Conservation (phyloP, 2,888 invertebrate genomes). For the Drosophila pseudotalamancana region DNA sequence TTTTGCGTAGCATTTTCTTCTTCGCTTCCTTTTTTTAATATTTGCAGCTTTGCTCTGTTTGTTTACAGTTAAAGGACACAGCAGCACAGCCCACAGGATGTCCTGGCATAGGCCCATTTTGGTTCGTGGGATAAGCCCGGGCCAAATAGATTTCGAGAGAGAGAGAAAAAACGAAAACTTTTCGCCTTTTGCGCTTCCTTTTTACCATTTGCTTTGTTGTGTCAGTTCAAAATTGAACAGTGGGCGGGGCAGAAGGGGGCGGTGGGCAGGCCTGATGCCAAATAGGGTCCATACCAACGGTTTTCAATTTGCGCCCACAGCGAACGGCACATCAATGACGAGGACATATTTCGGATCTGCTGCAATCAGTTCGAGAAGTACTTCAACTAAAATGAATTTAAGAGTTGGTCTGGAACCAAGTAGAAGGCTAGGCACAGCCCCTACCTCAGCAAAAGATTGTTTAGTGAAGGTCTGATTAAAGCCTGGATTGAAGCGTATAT, state of each 20-base stretch:
- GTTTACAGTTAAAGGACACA: conserved; percentile 67
- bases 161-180: conserved; percentile 38
- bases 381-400: conserved; percentile 43
- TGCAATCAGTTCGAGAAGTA: conserved; percentile 44
- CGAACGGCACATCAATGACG: conserved; percentile 11
- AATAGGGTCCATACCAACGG: neutral
- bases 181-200: conserved; percentile 46
- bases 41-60: conserved; percentile 67
- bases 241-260: neutral
- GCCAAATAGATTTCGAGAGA: conserved; percentile 50
- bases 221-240: conserved; percentile 16
- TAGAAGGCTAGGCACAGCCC: neutral
- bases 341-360: conserved; percentile 17
- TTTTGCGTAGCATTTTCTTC: conserved; percentile 40
- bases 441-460: neutral
- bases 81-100: conserved; percentile 47
- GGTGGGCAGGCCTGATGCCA: neutral
- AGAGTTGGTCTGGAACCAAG: conserved; percentile 24
- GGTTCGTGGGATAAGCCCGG: conserved; percentile 50
- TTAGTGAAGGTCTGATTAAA: neutral
- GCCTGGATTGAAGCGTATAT: too few species aligned
- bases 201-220: conserved; percentile 38
- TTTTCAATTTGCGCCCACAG: conserved; percentile 45
- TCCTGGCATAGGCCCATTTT: conserved; percentile 53
- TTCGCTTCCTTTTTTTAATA: conserved; percentile 46